A percentile compares a stretch with the other conserved stretches of the same genome.
phyloP scores from a whole-genome alignment of 2,888 invertebrate genomes.

The Epistrophe eligans region DNA sequence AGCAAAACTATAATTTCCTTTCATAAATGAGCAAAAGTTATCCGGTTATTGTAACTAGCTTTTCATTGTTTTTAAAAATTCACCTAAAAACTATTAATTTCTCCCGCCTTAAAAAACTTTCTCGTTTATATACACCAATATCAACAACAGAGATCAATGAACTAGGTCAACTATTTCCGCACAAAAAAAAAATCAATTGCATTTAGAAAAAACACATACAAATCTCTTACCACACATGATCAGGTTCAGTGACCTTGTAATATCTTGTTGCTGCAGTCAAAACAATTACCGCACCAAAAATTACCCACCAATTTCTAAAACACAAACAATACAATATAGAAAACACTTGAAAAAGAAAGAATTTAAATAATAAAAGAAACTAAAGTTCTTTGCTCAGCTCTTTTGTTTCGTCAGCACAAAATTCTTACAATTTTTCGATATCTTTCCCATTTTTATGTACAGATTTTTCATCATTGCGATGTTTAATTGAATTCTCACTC shows the following conservation, averaged over 20 bases:
- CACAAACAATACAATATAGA: background rate
- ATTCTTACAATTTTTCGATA: conserved; percentile 76
- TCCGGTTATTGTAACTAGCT: no score
- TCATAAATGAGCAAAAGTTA: no score
- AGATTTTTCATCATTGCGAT: conserved; percentile 17
- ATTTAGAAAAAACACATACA: conserved; percentile 2
- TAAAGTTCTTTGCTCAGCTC: conserved; percentile 77
- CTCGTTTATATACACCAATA: background rate
- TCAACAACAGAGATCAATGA: conserved; percentile 5
- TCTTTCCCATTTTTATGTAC: conserved; percentile 18
- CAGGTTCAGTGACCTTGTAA: conserved; percentile 95
- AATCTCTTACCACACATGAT: conserved; percentile 94
- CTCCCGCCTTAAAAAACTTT: no score
- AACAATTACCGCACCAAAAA: conserved; percentile 87
- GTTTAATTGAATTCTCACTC: conserved; percentile 38
- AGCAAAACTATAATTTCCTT: no score
- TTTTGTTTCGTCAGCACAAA: conserved; percentile 68
- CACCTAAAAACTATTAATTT: no score
- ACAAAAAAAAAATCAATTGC: conserved; percentile 2
- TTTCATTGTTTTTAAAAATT: no score
- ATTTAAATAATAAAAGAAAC: conserved; percentile 11
- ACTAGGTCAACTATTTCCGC: conserved; percentile 23
- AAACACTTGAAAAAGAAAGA: background rate
- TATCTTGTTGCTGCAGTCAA: conserved; percentile 91
- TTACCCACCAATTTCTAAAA: conserved; percentile 86